phyloP scores from a whole-genome alignment of 2,113 vertebrate genomes.

The Pampusana beccarii region DNA sequence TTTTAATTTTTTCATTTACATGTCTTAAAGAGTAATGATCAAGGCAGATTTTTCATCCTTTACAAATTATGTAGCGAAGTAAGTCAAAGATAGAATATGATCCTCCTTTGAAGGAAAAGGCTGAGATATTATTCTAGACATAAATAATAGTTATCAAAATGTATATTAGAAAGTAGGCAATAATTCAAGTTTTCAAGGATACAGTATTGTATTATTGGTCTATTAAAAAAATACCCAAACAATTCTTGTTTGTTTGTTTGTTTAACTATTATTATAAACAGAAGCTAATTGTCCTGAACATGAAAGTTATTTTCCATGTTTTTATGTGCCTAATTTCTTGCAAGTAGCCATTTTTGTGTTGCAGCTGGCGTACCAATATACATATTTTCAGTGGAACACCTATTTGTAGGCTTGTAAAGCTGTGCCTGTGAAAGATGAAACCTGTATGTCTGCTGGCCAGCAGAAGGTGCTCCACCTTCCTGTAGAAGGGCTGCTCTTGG shows the following conservation, averaged over 20 bases:
- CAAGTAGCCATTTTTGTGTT: not conserved
- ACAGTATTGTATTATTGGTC: not conserved
- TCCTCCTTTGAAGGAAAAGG: not conserved
- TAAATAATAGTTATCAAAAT: not conserved
- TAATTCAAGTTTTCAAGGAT: not conserved
- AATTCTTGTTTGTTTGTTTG: not conserved
- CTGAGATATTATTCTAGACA: not conserved
- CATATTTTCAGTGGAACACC: not conserved
- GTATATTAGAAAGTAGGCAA: not conserved
- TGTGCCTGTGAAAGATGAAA: not conserved
- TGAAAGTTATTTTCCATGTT: not conserved
- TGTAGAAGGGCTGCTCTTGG: not conserved
- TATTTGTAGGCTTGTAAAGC: not conserved
- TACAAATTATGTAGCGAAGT: not conserved
- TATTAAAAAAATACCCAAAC: not conserved
- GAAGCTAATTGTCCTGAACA: not conserved
- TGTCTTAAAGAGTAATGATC: not conserved
- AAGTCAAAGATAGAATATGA: not conserved
- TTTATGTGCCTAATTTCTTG: not conserved
- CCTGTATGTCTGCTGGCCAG: not conserved
- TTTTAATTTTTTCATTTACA: not conserved
- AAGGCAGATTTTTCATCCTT: not conserved
- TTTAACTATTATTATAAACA: not conserved
- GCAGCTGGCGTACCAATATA: not conserved
- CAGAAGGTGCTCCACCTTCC: not conserved